Evolutionary conservation across 2,888 invertebrate genomes (phyloP).

Genomic region (Rhimphoctona megacephalus): DNA sequence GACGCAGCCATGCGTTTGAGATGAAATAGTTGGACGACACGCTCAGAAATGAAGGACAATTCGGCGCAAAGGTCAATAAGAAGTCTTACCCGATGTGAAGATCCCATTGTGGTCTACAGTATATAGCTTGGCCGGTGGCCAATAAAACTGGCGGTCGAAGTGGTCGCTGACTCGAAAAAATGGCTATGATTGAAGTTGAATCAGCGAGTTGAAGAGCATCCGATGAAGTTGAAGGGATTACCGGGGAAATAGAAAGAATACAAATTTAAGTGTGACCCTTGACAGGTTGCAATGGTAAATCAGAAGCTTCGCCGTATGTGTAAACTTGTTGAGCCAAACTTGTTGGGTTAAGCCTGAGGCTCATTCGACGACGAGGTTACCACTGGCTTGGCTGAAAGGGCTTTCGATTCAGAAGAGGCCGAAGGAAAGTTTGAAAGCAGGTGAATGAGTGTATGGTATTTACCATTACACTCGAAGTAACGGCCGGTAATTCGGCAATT

Average conservation of each 20-base stretch:
- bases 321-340: background rate
- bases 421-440: no score
- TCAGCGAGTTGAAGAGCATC: no score
- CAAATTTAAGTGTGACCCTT: background rate
- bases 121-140: background rate
- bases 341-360: conserved; percentile 19
- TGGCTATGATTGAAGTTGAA: no score
- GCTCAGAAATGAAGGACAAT: conserved; percentile 9
- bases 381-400: background rate
- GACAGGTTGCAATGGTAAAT: background rate
- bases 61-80: conserved; percentile 17
- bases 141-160: conserved; percentile 1
- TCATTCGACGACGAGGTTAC: conserved; percentile 20
- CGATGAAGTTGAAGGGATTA: no score
- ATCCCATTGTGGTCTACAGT: background rate
- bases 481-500: no score
- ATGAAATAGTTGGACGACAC: background rate
- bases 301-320: background rate
- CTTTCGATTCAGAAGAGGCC: no score
- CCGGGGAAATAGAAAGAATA: no score
- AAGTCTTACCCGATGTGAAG: background rate
- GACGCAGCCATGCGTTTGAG: background rate
- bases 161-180: background rate
- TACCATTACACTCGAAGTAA: no score
- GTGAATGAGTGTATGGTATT: no score